Evolutionary conservation across 2,113 vertebrate species (phyloP).

Genomic region (Lampris megalopsis): DNA sequence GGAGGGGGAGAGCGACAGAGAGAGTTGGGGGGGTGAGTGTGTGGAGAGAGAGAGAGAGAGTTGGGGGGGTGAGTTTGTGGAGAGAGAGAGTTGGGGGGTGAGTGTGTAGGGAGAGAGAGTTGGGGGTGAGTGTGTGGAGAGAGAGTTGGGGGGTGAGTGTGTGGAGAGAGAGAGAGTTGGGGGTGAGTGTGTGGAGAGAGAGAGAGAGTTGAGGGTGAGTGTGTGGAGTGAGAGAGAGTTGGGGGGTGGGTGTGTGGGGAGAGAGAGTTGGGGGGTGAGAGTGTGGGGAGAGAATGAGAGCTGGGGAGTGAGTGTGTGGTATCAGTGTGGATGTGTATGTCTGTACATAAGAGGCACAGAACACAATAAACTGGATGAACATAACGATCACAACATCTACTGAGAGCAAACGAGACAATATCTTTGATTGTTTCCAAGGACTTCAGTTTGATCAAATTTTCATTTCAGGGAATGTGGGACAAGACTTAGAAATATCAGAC

Average conservation of each 20-base stretch:
- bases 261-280: neutral
- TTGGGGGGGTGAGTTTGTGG: too few relatives aligned
- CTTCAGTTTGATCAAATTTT: constrained; percentile 55
- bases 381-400: constrained; percentile 65
- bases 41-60: neutral
- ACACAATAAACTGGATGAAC: constrained; percentile 56
- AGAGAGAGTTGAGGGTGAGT: neutral
- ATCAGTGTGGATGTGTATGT: constrained; percentile 58
- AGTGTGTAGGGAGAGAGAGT: neutral
- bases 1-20: neutral
- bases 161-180: too few relatives aligned
- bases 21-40: neutral
- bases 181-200: too few relatives aligned
- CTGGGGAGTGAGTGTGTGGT: constrained; percentile 16
- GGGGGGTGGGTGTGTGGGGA: neutral
- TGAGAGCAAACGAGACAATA: constrained; percentile 62
- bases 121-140: too few relatives aligned
- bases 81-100: too few relatives aligned
- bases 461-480: constrained; percentile 26
- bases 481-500: constrained; percentile 33
- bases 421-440: constrained; percentile 60
- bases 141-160: neutral
- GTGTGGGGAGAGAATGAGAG: neutral
- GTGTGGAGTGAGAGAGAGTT: neutral
- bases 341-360: constrained; percentile 69